Percentiles rank a stretch among this genome's conserved stretches.
Conservation (phyloP, 2,888 invertebrate species). For the Dasypolia templi region DNA sequence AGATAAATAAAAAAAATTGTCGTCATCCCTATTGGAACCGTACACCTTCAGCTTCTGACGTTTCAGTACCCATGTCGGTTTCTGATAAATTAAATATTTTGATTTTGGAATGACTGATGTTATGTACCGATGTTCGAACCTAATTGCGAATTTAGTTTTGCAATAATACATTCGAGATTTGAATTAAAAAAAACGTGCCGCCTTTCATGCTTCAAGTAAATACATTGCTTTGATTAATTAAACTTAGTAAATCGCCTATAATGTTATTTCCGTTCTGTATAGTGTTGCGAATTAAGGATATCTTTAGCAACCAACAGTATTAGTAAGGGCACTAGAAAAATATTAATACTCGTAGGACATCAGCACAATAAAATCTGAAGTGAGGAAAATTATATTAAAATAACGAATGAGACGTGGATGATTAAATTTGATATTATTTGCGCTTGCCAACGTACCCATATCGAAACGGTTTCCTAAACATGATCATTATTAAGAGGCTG, state of each 20-base stretch:
- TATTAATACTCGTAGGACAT: neutral
- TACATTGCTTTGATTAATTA: neutral
- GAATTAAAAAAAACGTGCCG: neutral
- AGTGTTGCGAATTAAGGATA: constrained; percentile 1
- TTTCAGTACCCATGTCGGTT: too few relatives aligned
- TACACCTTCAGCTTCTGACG: too few relatives aligned
- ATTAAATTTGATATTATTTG: too few relatives aligned
- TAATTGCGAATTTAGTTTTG: neutral
- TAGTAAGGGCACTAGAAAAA: neutral
- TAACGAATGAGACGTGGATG: neutral
- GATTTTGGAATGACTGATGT: too few relatives aligned
- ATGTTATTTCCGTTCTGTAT: neutral
- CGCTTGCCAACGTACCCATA: neutral
- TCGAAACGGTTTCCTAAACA: too few relatives aligned
- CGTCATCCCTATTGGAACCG: too few relatives aligned
- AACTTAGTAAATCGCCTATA: neutral
- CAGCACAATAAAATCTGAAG: neutral
- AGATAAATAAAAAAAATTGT: too few relatives aligned
- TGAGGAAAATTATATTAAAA: neutral
- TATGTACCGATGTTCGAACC: neutral
- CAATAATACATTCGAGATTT: neutral
- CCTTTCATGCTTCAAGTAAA: neutral
- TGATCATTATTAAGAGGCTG: too few relatives aligned
- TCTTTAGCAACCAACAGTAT: neutral
- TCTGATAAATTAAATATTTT: too few relatives aligned